These are phyloP conservation scores for Periophthalmus magnuspinnatus DNA, from an alignment of 2,797 vertebrate genomes.

Conservation along the genomic window DNA sequence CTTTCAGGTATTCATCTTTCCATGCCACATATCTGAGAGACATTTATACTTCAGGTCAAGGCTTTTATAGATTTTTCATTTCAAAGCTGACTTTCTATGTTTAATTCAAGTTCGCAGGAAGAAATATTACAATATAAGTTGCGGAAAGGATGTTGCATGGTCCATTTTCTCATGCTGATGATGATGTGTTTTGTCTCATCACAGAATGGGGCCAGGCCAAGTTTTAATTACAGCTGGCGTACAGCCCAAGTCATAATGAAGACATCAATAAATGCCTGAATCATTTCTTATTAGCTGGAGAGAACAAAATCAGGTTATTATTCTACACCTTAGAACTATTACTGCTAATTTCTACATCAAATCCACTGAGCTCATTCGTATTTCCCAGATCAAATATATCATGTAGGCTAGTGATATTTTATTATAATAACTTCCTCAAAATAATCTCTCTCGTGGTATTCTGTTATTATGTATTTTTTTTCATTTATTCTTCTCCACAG, in stretches of 20 bases:
- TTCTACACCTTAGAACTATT: not conserved
- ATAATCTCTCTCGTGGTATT: not conserved
- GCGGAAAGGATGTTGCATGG: slow-evolving; percentile 13
- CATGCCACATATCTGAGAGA: slow-evolving; percentile 6
- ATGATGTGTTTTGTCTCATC: slow-evolving; percentile 28
- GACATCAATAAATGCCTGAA: slow-evolving; percentile 38
- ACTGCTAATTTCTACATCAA: not conserved
- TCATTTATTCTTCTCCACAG: not conserved
- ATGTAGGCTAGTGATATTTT: not conserved
- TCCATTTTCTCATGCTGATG: slow-evolving; percentile 22
- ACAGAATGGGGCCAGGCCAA: slow-evolving; percentile 33
- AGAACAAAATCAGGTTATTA: slow-evolving; percentile 11
- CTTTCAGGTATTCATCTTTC: slow-evolving; percentile 36
- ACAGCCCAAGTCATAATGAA: slow-evolving; percentile 30
- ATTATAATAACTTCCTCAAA: not conserved
- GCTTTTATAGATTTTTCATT: slow-evolving; percentile 18
- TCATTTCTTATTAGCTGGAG: slow-evolving; percentile 20
- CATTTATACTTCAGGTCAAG: slow-evolving; percentile 1
- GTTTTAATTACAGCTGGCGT: slow-evolving; percentile 40
- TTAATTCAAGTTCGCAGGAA: not conserved
- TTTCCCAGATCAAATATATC: not conserved
- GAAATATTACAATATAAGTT: slow-evolving; percentile 7
- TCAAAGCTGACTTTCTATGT: slow-evolving; percentile 11
- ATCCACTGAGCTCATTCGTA: not conserved
- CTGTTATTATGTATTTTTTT: not conserved